Conservation (phyloP, 2,113 vertebrate species). For the Sapayoa aenigma region DNA sequence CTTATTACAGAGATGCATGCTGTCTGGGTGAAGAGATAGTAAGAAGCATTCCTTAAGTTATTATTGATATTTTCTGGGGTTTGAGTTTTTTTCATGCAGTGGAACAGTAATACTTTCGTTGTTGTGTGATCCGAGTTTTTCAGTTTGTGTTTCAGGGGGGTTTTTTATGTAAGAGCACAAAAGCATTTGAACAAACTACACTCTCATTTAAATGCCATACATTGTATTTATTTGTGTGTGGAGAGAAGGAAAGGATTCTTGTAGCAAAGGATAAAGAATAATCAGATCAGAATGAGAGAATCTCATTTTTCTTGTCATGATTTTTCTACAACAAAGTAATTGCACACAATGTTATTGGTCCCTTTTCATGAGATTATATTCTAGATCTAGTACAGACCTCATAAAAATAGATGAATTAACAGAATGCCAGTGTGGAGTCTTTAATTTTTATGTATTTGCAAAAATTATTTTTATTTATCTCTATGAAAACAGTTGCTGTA, state of each 20-base stretch:
- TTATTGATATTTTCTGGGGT: background rate
- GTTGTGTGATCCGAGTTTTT: background rate
- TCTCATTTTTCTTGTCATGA: background rate
- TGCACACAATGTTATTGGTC: fast-evolving
- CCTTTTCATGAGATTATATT: background rate
- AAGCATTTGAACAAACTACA: background rate
- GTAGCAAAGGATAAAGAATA: background rate
- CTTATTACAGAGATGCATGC: background rate
- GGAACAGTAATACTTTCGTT: background rate
- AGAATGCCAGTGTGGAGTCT: background rate
- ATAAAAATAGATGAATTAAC: background rate
- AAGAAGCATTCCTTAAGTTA: background rate
- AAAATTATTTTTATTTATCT: background rate
- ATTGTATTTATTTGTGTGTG: background rate
- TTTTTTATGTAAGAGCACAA: background rate
- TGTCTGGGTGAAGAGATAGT: background rate
- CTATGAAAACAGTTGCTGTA: background rate
- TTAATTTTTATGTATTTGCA: background rate
- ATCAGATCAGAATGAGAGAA: background rate
- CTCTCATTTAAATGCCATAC: background rate
- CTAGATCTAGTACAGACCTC: background rate
- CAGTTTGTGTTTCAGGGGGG: background rate
- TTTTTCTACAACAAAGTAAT: background rate
- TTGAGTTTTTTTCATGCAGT: background rate
- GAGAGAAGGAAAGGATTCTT: background rate